phyloP scores from a whole-genome alignment of 2,797 vertebrate genomes.

The Pipistrellus pygmaeus region DNA sequence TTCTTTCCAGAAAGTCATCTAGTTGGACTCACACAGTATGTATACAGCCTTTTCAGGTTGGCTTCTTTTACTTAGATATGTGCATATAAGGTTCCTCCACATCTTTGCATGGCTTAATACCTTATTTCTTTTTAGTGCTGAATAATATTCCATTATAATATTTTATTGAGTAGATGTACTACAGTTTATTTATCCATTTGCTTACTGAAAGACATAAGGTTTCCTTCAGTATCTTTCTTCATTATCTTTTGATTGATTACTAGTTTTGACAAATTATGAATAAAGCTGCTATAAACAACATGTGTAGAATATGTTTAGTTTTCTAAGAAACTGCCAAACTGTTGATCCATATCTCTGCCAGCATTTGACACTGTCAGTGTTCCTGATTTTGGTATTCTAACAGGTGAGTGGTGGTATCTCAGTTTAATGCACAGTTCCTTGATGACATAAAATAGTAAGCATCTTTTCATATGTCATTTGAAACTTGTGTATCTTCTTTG shows the following conservation, averaged over 20 bases:
- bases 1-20: not conserved
- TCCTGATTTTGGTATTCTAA: not conserved
- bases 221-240: not conserved
- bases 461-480: not conserved
- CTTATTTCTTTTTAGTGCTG: not conserved
- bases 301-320: not conserved
- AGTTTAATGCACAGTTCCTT: not conserved
- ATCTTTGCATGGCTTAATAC: not conserved
- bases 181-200: not conserved
- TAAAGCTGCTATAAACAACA: slow-evolving; percentile 19
- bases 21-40: not conserved
- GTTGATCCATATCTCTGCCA: not conserved
- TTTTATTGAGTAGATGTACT: not conserved
- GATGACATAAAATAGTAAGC: not conserved
- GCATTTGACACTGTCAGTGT: not conserved
- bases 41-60: not conserved
- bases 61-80: not conserved
- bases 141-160: not conserved
- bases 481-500: not conserved
- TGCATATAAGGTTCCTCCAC: not conserved
- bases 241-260: not conserved
- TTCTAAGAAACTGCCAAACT: not conserved
- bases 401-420: not conserved
- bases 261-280: not conserved
- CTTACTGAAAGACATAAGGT: not conserved